Conservation (phyloP, 2,113 vertebrate species). For the Sphyrna mokarran region DNA sequence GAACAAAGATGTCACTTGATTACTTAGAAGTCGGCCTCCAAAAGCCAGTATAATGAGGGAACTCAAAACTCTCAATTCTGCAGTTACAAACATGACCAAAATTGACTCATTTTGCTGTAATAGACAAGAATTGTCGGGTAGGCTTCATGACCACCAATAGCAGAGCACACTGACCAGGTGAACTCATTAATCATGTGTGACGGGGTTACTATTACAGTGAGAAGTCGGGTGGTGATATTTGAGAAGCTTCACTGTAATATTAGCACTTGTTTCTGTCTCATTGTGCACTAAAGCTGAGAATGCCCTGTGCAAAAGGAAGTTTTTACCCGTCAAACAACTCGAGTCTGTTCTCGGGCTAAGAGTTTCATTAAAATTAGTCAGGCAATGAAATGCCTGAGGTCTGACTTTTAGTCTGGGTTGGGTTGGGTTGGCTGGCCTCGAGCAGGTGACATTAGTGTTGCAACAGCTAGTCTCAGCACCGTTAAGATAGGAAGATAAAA, state of each 20-base stretch:
- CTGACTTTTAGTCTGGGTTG: neutral
- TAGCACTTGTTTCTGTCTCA: neutral
- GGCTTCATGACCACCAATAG: neutral
- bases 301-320: neutral
- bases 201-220: conserved; percentile 8
- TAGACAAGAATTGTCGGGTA: neutral
- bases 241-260: neutral
- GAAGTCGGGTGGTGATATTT: neutral
- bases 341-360: neutral
- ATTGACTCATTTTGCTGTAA: too few species aligned
- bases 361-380: neutral
- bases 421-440: neutral
- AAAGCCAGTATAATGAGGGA: neutral
- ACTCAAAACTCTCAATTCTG: neutral
- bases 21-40: neutral
- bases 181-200: neutral
- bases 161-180: neutral
- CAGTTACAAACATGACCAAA: neutral
- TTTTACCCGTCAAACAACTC: neutral
- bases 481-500: neutral
- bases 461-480: neutral
- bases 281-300: neutral
- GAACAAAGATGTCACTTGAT: neutral
- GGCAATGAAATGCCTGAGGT: neutral
- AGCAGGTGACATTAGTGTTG: neutral